Evolutionary conservation across 2,797 vertebrate species (phyloP), one percentile per base, ranked within the genome.

Genomic region (Synanceia verrucosa): DNA sequence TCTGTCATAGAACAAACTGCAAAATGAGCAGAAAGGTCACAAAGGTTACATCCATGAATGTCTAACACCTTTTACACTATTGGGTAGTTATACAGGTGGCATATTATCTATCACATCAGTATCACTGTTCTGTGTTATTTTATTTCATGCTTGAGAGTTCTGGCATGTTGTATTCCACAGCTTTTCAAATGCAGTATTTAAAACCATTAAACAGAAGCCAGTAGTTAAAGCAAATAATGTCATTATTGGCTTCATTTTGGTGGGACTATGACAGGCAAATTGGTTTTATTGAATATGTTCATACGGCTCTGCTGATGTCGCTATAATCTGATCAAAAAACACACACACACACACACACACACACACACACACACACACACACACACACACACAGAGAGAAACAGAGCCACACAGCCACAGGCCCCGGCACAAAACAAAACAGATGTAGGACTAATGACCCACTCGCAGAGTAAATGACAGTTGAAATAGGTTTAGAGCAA

Each of bases 401-500:
- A 61, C 43, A 24, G 60, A 47, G 33, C 57, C 58, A 67, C 26
- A 65, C 39, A 71, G 33, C 47, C 23, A 76, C 46, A 61, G 70
- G 73, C 70, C 76, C 63, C 55, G 10, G 50, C 13, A 81, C 76
- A 84, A 87, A 88, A 91, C 87, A 91, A 92, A 94, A 90, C 91
- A 92, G 86, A 90, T 90, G 89, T 88, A 78, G 86, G 89, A 85
- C 88, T 91, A 90, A 94, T 88, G 92, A 90, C 86, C 82, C 81
- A 71, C 79, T 82, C 68, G 21, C 81, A 68, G 76, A 88, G 83
- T 91, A 93, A 94, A 94, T 89, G 91, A 91, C 89, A 91, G 89
- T 76, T 86, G 86, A 93, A 94, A 93, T 91, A 82, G 92, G 91
- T 90, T 93, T 92, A 89, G 86, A 70, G 81, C 91, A 92, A 91